phyloP scores from a whole-genome alignment of 2,888 invertebrate genomes.

The Meloe dianella region DNA sequence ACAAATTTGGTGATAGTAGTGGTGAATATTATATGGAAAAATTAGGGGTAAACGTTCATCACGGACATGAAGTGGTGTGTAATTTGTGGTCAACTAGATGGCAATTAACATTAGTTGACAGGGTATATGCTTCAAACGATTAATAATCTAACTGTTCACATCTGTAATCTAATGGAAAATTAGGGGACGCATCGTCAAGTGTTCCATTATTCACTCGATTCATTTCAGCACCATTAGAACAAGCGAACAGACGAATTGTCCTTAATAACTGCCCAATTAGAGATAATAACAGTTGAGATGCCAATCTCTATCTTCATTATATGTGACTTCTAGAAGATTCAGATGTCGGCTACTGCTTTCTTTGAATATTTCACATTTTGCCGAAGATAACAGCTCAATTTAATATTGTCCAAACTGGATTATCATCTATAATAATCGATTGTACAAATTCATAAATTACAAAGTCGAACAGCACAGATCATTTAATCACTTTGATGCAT shows the following conservation, averaged over 20 bases:
- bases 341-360: too few relatives aligned
- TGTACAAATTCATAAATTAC: too few relatives aligned
- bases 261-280: neutral
- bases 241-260: neutral
- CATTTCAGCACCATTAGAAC: neutral
- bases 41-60: neutral
- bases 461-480: constrained; percentile 42
- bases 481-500: constrained; percentile 31
- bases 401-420: too few relatives aligned
- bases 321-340: too few relatives aligned
- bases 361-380: too few relatives aligned
- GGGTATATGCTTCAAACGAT: neutral
- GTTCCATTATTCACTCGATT: neutral
- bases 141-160: neutral
- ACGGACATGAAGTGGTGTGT: neutral
- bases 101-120: neutral
- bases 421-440: too few relatives aligned
- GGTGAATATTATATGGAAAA: neutral
- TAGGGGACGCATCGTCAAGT: neutral
- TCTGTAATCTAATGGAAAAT: neutral
- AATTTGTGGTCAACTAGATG: constrained; percentile 1
- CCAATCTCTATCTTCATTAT: too few relatives aligned
- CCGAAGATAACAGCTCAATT: too few relatives aligned
- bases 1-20: neutral
- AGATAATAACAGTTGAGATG: too few relatives aligned